These are phyloP conservation scores for Vanessa atalanta DNA, from an alignment of 1,140 invertebrate species.

Conservation along the genomic window DNA sequence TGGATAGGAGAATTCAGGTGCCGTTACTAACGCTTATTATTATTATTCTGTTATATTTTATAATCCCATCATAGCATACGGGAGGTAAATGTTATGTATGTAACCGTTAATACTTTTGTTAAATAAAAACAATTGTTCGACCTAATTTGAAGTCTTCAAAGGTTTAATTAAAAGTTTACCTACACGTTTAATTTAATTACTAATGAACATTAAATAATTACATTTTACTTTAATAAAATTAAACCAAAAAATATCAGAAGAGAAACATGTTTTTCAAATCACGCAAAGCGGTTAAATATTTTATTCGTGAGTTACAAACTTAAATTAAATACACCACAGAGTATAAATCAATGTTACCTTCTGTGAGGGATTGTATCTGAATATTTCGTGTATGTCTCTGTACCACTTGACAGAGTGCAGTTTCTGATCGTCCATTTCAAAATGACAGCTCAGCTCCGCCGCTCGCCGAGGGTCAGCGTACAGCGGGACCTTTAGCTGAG, in stretches of 20 bases:
- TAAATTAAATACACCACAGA: not conserved
- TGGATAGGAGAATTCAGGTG: not conserved
- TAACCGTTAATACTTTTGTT: not conserved
- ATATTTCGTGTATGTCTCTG: conserved; percentile 70
- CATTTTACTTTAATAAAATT: too few relatives aligned
- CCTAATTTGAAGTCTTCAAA: not conserved
- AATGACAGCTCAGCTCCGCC: conserved; percentile 71
- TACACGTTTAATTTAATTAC: too few relatives aligned
- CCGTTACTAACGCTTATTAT: not conserved
- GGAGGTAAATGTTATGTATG: too few relatives aligned
- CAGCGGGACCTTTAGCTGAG: conserved; percentile 67
- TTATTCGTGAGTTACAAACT: not conserved
- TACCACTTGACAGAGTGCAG: conserved; percentile 75
- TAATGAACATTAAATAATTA: too few relatives aligned
- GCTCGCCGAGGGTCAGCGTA: conserved; percentile 71
- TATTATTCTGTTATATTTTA: not conserved
- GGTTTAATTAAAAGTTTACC: not conserved
- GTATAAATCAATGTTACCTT: conserved; percentile 46
- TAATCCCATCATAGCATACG: too few relatives aligned
- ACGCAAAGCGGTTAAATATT: not conserved
- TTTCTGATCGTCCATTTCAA: conserved; percentile 67
- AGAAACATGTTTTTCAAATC: too few relatives aligned
- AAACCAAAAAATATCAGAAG: too few relatives aligned
- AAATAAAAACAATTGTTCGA: not conserved
- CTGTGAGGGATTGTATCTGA: conserved; percentile 67